phyloP scores from a whole-genome alignment of 2,797 vertebrate genomes.

The Ibycter americanus region DNA sequence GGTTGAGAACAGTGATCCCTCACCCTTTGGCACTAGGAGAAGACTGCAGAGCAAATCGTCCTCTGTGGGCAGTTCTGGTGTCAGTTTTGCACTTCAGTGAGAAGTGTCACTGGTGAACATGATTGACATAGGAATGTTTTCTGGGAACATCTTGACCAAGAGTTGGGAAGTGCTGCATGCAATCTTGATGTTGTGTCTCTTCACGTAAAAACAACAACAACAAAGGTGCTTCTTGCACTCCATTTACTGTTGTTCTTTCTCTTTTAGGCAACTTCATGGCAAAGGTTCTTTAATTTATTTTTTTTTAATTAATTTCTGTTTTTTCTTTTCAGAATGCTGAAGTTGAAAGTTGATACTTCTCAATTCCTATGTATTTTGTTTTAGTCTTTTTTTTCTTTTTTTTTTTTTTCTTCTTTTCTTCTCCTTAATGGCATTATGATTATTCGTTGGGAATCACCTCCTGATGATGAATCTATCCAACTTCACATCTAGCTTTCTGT shows the following conservation, averaged over 20 bases:
- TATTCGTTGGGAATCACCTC: not conserved
- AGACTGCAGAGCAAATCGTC: not conserved
- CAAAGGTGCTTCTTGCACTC: not conserved
- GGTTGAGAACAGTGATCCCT: not conserved
- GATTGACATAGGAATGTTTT: not conserved
- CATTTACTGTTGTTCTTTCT: not conserved
- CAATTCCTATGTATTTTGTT: not conserved
- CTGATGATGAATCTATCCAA: not conserved
- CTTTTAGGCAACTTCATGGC: not conserved
- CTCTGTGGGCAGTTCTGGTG: not conserved
- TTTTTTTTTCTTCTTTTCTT: not conserved
- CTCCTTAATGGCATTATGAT: not conserved
- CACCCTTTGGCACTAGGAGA: not conserved
- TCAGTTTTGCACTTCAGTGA: not conserved
- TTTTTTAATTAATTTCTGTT: not conserved
- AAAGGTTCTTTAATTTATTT: not conserved
- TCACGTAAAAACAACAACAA: not conserved
- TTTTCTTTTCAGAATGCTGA: not conserved
- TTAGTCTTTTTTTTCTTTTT: not conserved
- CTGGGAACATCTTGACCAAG: too few relatives aligned
- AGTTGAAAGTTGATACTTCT: not conserved
- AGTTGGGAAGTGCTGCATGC: not conserved
- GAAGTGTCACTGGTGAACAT: not conserved
- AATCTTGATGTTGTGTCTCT: not conserved
- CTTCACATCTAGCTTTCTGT: not conserved